These are phyloP conservation scores for Xerus rutilus DNA, from an alignment of 2,797 vertebrate species.

Conservation along the genomic window DNA sequence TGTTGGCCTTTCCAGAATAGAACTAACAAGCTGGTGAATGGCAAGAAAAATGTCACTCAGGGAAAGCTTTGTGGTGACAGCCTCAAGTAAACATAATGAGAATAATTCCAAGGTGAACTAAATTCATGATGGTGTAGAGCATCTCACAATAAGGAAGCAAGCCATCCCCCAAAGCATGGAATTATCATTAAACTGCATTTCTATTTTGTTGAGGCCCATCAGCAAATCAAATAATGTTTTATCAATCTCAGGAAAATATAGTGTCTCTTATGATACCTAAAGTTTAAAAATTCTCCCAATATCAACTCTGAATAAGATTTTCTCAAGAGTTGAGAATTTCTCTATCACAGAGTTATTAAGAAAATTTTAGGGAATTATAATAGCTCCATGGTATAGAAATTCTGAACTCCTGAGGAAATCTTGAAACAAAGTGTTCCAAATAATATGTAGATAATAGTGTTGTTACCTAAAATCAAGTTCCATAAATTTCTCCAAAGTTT, in stretches of 20 bases:
- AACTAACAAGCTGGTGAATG: background rate
- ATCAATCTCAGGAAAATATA: background rate
- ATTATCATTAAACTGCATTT: background rate
- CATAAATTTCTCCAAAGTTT: background rate
- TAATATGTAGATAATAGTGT: background rate
- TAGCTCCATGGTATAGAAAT: too few relatives aligned
- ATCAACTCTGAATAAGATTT: background rate
- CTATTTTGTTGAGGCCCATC: background rate
- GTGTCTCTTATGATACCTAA: background rate
- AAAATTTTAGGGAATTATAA: background rate
- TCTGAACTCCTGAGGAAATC: too few relatives aligned
- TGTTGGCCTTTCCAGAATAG: background rate
- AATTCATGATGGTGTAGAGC: background rate
- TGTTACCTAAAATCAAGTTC: background rate
- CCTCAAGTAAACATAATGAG: background rate
- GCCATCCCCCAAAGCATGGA: background rate
- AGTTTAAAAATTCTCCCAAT: background rate
- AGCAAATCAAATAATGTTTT: conserved; percentile 3
- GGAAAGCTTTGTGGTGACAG: background rate
- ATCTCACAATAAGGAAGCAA: background rate
- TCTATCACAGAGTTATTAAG: background rate
- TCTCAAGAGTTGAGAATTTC: background rate
- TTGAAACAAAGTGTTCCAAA: background rate
- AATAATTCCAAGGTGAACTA: background rate
- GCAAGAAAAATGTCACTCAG: background rate